phyloP scores from a whole-genome alignment of 2,888 invertebrate genomes.

The Sphaeridia pumilis region DNA sequence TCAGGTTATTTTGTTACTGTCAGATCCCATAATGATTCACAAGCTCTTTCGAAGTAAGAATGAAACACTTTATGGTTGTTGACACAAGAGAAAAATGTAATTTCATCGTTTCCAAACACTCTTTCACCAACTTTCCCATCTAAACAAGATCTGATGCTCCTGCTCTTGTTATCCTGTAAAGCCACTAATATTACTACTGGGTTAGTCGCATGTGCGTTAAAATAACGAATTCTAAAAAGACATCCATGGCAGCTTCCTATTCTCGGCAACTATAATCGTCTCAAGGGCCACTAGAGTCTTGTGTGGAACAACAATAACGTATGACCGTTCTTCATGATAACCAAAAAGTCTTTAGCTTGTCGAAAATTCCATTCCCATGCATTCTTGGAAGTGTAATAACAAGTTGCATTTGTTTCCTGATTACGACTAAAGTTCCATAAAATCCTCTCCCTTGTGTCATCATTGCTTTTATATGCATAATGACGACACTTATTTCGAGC shows the following conservation, averaged over 20 bases:
- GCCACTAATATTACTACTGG: too few relatives aligned
- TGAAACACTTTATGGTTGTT: conserved; percentile 15
- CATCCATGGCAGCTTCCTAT: too few relatives aligned
- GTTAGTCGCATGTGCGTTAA: neutral
- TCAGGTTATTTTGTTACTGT: conserved; percentile 12
- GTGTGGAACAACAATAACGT: too few relatives aligned
- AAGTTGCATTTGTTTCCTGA: too few relatives aligned
- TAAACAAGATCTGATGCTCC: too few relatives aligned
- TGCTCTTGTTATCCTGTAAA: neutral
- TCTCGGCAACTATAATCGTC: conserved; percentile 3
- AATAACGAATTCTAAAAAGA: too few relatives aligned
- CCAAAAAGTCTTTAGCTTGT: neutral
- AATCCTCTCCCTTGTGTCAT: too few relatives aligned
- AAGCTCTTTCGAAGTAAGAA: neutral
- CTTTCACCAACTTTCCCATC: neutral
- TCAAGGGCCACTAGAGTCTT: neutral
- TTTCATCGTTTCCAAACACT: conserved; percentile 5
- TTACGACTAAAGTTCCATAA: too few relatives aligned
- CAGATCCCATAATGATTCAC: conserved; percentile 13
- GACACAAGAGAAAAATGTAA: conserved; percentile 15
- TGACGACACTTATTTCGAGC: too few relatives aligned
- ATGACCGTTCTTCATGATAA: neutral
- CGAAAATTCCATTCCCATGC: conserved; percentile 2
- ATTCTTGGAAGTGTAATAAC: too few relatives aligned
- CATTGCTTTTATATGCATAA: too few relatives aligned